These are phyloP conservation scores for Acanthosepion pharaonis DNA, from an alignment of 2,888 invertebrate species.

Conservation along the genomic window DNA sequence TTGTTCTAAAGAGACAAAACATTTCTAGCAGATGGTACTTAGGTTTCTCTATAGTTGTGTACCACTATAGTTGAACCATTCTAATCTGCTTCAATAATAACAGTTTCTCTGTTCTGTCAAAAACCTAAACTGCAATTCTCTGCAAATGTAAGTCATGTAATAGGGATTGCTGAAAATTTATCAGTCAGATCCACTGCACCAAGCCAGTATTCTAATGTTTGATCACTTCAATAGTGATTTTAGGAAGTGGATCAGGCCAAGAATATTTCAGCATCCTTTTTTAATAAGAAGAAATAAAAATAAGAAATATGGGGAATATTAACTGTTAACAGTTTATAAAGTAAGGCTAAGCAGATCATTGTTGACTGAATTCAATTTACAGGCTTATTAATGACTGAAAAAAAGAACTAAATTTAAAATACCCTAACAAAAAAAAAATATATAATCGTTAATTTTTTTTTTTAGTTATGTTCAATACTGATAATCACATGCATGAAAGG, in stretches of 20 bases:
- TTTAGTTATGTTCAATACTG: neutral
- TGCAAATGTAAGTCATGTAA: too few species aligned
- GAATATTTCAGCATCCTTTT: too few species aligned
- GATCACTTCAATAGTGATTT: too few species aligned
- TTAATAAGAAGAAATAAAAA: neutral
- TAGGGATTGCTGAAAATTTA: too few species aligned
- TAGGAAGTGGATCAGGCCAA: too few species aligned
- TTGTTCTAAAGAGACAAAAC: neutral
- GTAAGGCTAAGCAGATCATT: neutral
- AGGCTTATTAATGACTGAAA: neutral
- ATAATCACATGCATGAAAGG: neutral
- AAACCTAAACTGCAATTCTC: neutral
- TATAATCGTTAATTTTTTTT: too few species aligned
- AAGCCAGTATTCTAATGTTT: too few species aligned
- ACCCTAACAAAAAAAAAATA: neutral
- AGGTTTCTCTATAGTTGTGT: neutral
- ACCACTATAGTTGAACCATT: neutral
- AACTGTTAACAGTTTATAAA: neutral
- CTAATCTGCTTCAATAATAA: neutral
- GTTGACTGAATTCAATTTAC: neutral
- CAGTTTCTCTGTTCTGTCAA: neutral
- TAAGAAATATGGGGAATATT: neutral
- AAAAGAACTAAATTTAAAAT: slow-evolving; percentile 6
- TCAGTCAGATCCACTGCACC: too few species aligned
- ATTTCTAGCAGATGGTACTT: neutral